Evolutionary conservation across 2,113 vertebrate genomes (phyloP).

Genomic region (Aleadryas rufinucha): DNA sequence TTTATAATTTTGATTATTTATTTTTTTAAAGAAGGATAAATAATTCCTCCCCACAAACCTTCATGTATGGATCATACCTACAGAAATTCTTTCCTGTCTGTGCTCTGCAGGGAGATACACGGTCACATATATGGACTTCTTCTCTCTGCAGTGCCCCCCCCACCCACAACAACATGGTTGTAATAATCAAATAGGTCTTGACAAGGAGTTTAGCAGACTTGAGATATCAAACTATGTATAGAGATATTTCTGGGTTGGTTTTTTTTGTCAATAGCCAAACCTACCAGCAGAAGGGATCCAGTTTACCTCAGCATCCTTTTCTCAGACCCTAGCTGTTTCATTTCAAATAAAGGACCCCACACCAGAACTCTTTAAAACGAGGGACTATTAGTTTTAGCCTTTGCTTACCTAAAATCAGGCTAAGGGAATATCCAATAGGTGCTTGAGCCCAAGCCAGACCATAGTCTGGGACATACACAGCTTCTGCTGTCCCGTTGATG

Average conservation of each 20-base stretch:
- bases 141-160: neutral
- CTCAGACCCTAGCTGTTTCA: neutral
- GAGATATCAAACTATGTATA: neutral
- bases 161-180: neutral
- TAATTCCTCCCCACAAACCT: neutral
- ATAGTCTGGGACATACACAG: constrained; percentile 89
- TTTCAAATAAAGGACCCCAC: neutral
- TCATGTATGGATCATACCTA: neutral
- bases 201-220: neutral
- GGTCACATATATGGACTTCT: neutral
- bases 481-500: constrained; percentile 97
- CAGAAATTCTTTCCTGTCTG: neutral
- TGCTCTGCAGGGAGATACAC: neutral
- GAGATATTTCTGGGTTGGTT: neutral
- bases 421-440: constrained; percentile 95
- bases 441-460: constrained; percentile 97
- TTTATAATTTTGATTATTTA: neutral
- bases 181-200: neutral
- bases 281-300: neutral
- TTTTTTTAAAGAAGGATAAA: neutral
- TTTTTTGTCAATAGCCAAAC: neutral
- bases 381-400: neutral
- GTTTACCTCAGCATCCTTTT: neutral
- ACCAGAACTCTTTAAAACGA: neutral
- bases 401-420: constrained; percentile 89